Percentiles rank a stretch among this genome's conserved stretches.
Evolutionary conservation across 1,140 invertebrate genomes (phyloP).

Genomic region (Drosophila pruinosa): DNA sequence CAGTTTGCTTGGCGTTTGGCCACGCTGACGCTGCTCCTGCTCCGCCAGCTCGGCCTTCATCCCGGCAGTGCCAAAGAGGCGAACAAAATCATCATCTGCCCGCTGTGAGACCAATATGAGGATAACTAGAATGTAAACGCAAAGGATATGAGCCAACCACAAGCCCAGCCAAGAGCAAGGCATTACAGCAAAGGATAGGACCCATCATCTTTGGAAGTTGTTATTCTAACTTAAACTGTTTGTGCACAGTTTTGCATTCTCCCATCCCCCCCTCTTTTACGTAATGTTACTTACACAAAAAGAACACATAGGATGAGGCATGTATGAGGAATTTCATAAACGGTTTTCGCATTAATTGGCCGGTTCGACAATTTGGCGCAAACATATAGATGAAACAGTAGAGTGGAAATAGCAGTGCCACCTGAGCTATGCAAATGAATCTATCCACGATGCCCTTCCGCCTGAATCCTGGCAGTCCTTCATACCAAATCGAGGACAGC

Average conservation of each 20-base stretch:
- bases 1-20: conserved; percentile 89
- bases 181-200: not conserved
- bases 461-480: conserved; percentile 93
- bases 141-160: not conserved
- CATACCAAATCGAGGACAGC: conserved; percentile 96
- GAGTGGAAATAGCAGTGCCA: conserved; percentile 92
- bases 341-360: conserved; percentile 92
- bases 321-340: conserved; percentile 98
- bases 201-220: not conserved
- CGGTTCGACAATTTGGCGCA: conserved; percentile 89
- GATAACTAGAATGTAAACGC: conserved; percentile 86
- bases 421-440: conserved; percentile 88
- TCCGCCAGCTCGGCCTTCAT: conserved; percentile 86
- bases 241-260: not conserved
- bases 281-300: conserved; percentile 91
- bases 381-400: conserved; percentile 93
- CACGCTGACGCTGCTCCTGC: conserved; percentile 88
- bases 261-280: too few species aligned
- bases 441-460: conserved; percentile 89
- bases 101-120: conserved; percentile 94
- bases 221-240: conserved; percentile 36
- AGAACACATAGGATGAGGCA: conserved; percentile 95
- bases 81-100: conserved; percentile 89
- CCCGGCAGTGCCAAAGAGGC: conserved; percentile 87
- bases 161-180: not conserved